Evolutionary conservation across 2,797 vertebrate genomes (phyloP), one percentile per base, ranked within the genome.

Genomic region (Sebastes kiyomatsui): DNA sequence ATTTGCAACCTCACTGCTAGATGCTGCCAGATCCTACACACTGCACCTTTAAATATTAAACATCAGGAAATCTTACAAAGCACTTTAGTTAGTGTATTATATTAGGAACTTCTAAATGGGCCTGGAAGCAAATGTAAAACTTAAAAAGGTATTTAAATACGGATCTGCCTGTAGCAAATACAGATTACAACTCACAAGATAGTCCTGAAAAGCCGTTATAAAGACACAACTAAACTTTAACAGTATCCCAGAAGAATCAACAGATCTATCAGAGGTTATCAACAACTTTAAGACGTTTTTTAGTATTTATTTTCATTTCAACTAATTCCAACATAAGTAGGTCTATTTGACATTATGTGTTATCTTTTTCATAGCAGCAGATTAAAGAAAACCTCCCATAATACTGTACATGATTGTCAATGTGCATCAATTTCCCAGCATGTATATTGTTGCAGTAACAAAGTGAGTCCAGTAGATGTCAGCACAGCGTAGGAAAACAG

Each of bases 391-490:
- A 46, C 1, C n/a, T n/a, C 22, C 46, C 20, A 27, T 1, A 27
- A 11, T 56, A 8, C 14, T 11, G 12, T 22, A 32, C 59, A 4
- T 9, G 25, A 9, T 3, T 52, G 38, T 42, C 18, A 46, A 46
- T 46, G 38, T 46, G 14, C 12, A 25, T 42, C 16, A 11, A 0
- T 32, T 33, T 12, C 18, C 55, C 12, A 64, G 35, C 27, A 67
- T 23, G 7, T 25, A 5, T n/a, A 35, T 5, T 10, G 65, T 77
- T n/a, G 42, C 42, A n/a, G 5, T 67, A 58, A 58, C 72, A 75
- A 11, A 13, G 4, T 23, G 1, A 10, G 3, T 35, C 83, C 93
- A 87, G 22, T 70, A 92, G 93, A 74, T 91, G 93, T 71, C 94
- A 93, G 87, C 79, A 89, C 1, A 75, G 77, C 54, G n/a, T 1